Evolutionary conservation across 2,888 invertebrate genomes (phyloP), one percentile per base, ranked within the genome.

Genomic region (Apantesis nais): DNA sequence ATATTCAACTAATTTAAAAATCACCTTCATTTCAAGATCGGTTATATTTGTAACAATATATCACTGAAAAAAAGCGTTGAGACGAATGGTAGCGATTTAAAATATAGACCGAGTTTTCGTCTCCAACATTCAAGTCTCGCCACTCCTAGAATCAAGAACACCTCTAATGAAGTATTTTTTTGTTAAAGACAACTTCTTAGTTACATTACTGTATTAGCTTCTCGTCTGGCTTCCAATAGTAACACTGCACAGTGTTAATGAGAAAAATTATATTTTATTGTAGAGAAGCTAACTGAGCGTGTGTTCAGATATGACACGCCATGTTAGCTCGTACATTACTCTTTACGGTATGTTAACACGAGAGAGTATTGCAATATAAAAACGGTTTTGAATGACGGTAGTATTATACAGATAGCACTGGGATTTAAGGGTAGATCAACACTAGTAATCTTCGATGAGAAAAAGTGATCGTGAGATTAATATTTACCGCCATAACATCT

Each of bases 261-360:
- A 75, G 73, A 77, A 62, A 71, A 61, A 70, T 78, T 81, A 78
- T 75, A 78, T 72, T 81, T 76, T 78, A 74, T 78, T 75, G 69
- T 71, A 74, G 67, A 74, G 75, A 74, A 79, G 78, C 73, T 81
- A 81, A 81, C 82, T 81, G 77, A 80, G 74, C 70, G 77, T 71
- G 67, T 67, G 64, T 61, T 29, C 37, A 71, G 72, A 72, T 71
- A 76, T 63, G 74, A 71, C 79, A 76, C 75, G 77, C 76, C 66
- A 80, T 72, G 75, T 75, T 41, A 73, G 72, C 74, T 76, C 68
- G 66, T 77, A 81, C 81, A 60, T 72, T 72, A 69, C 69, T 72
- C 61, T 72, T 72, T 41, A 69, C 72, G 58, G 70, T 63, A 62
- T 67, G 66, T 77, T 76, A 74, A 79, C 76, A 66, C 25, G 61